Evolutionary conservation across 1,140 invertebrate species (phyloP), one percentile per base, ranked within the genome.

Genomic region (Macrocentrus cingulum): DNA sequence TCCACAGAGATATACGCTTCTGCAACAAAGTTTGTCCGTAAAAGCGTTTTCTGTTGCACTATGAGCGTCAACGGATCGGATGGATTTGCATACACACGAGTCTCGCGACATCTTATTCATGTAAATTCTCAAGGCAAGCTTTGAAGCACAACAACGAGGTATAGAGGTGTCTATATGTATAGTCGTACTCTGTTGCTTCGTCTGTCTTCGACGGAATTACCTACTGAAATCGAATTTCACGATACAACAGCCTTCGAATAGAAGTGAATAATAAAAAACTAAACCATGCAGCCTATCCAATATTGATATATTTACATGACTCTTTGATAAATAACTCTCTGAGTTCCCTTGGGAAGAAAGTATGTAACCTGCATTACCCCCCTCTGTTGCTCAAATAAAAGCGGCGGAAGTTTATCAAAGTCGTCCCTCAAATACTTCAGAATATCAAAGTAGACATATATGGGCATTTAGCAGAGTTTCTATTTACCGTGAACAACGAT

Each of bases 101-200:
- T 48, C 29, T 19, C 9, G 19, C 23, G 41, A 46, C 49, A 59
- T 59, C 58, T 59, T 59, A 54, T 53, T 59, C 50, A 53, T 49
- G 51, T 48, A 59, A 59, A 59, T 51, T 51, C 32, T 29, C 15
- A 36, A 9, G 37, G 8, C 36, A 39, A 39, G 36, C 7, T 51
- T 51, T 16, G 32, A n/a, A 18, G 15, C 36, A 15, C 23, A 36
- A 29, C 46, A 25, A 22, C 32, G 22, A 49, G 41, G 41, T 62
- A 52, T 51, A 60, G 50, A 46, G 48, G 51, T 59, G 51, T 46
- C 46, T 59, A 34, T 41, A 13, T 55, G 46, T 34, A 54, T 54
- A n/a, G 48, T 13, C 42, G 19, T 19, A 44, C 46, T 39, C 16
- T 8, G 36, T 39, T 39, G 36, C 36, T 39, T 39, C 36, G 36